phyloP scores from a whole-genome alignment of 2,888 invertebrate species.

The Neoascia interrupta region DNA sequence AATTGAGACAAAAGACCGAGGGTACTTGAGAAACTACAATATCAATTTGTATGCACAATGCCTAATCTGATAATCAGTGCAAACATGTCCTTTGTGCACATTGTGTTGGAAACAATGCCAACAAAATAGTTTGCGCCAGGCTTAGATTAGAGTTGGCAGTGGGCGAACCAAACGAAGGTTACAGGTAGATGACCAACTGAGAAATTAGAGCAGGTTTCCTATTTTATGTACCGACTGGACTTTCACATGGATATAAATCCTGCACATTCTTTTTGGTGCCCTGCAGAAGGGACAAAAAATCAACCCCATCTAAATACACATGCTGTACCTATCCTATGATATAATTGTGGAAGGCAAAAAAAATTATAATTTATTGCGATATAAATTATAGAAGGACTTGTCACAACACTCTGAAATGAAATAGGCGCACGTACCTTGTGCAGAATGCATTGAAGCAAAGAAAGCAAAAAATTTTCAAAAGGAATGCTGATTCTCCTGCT shows the following conservation, averaged over 20 bases:
- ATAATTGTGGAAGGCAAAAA: constrained; percentile 55
- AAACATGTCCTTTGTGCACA: constrained; percentile 77
- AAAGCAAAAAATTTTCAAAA: constrained; percentile 11
- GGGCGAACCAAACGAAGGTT: constrained; percentile 62
- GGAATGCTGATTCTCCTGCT: constrained; percentile 57
- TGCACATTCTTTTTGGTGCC: neutral
- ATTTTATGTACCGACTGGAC: neutral
- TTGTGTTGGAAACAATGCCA: constrained; percentile 78
- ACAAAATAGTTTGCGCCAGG: constrained; percentile 80
- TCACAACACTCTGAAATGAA: constrained; percentile 63
- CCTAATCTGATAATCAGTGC: constrained; percentile 71
- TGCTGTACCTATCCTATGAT: constrained; percentile 22
- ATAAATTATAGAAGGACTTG: constrained; percentile 70
- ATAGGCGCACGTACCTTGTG: constrained; percentile 36
- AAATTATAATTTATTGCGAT: constrained; percentile 70
- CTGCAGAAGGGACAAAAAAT: constrained; percentile 25
- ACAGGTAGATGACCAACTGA: constrained; percentile 24
- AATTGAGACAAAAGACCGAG: constrained; percentile 62
- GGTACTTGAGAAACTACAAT: constrained; percentile 79
- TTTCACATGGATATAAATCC: constrained; percentile 15
- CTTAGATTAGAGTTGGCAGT: constrained; percentile 76
- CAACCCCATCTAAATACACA: constrained; percentile 37
- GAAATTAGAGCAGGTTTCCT: constrained; percentile 61
- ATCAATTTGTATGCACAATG: constrained; percentile 80
- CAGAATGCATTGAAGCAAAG: constrained; percentile 3